Base-by-base conservation (phyloP, 2,797 vertebrate species). In the Pteropus rufus region DNA sequence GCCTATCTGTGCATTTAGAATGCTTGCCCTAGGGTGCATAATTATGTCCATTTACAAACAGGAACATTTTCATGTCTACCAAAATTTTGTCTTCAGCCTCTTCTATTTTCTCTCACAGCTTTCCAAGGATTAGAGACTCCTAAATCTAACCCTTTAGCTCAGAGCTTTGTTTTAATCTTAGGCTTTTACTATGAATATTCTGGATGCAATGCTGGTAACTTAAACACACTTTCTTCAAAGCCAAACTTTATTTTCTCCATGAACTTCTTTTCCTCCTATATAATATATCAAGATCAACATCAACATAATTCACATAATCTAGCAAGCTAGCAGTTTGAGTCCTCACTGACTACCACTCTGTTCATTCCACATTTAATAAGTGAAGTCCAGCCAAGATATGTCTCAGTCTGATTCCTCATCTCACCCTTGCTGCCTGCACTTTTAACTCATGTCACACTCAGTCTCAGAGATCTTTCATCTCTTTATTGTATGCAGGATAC, bases 121-220 rank as follows among this genome's bases (percentile, higher is more conserved):
- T 11, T 67, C 26, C 34, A 58, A 75, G 75, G 58, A 69, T 54
- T 75, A 86, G 62, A 81, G 60, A 41, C 26, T 91, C 34, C n/a
- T 76, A 44, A 81, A 76, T 62, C 41, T 91, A 70, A 82, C 10
- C 24, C 31, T 52, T 58, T 52, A 69, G 23, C 21, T 14, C 29
- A 73, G 60, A 54, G 11, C 16, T 75, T 75, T 91, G 39, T 76
- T 91, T 69, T 88, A 95, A 64, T 84, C 54, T 92, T 95, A 77
- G 31, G 6, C 26, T 39, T 3, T 80, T 80, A 44, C 49, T 80
- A 8, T 81, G 58, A 56, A 29, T 73, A 73, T 80, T 85, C 34
- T 44, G 39, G 34, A 24, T 44, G 46, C 26, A 60, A 54, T 77
- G 23, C 54, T 41, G 12, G 36, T 24, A 77, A 77, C 21, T 49